A percentile compares a stretch with the other conserved stretches of the same genome.
These are phyloP conservation scores for Hydra vulgaris DNA, from an alignment of 30 jellyfish, hydroid and myxozoan genomes.

Conservation along the genomic window DNA sequence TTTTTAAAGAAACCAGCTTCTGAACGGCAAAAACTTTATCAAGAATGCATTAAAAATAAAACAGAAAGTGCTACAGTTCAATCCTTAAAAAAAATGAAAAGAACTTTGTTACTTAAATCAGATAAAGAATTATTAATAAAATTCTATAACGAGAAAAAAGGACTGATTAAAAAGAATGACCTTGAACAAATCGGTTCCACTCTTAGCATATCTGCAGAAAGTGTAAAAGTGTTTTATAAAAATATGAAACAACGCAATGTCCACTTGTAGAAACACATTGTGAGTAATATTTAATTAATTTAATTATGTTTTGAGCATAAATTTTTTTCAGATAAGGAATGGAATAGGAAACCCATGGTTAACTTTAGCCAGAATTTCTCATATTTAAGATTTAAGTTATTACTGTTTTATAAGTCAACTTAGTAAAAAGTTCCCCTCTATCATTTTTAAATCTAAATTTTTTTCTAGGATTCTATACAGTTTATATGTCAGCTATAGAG, in stretches of 20 bases:
- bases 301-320: too few relatives aligned
- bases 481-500: too few relatives aligned
- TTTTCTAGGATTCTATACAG: too few relatives aligned
- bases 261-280: too few relatives aligned
- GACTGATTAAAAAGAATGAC: conserved; percentile 34
- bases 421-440: too few relatives aligned
- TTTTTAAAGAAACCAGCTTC: conserved; percentile 36
- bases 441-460: too few relatives aligned
- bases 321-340: too few relatives aligned
- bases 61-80: neutral
- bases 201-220: conserved; percentile 26
- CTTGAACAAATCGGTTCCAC: conserved; percentile 26
- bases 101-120: conserved; percentile 35
- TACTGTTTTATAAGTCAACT: too few relatives aligned
- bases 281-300: too few relatives aligned
- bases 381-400: too few relatives aligned
- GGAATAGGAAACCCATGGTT: too few relatives aligned
- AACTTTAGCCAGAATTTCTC: too few relatives aligned
- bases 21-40: conserved; percentile 37
- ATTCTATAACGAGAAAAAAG: conserved; percentile 14
- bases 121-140: conserved; percentile 31
- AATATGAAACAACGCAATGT: conserved; percentile 59
- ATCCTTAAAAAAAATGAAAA: neutral
- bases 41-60: conserved; percentile 13
- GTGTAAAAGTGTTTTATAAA: conserved; percentile 53